Conservation (phyloP, 2,797 vertebrate species). For the Girardinus metallicus region DNA sequence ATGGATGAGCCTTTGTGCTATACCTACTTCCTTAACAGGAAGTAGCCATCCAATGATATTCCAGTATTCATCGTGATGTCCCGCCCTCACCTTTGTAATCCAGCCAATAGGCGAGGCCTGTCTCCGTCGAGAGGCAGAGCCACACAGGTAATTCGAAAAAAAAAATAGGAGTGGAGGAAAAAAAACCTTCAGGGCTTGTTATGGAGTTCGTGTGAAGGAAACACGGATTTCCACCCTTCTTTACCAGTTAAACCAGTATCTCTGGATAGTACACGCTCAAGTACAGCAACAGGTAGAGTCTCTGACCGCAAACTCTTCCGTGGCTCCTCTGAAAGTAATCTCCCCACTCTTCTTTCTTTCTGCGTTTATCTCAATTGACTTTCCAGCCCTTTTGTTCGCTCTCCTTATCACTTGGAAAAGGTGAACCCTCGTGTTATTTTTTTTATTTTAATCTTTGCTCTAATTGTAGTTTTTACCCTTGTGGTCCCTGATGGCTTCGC, state of each 20-base stretch:
- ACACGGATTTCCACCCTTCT: slow-evolving; percentile 84
- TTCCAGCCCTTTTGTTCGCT: slow-evolving; percentile 85
- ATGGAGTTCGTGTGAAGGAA: slow-evolving; percentile 90
- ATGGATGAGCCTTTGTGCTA: slow-evolving; percentile 20
- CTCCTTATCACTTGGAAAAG: slow-evolving; percentile 88
- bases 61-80: slow-evolving; percentile 54
- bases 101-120: slow-evolving; percentile 82
- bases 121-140: slow-evolving; percentile 78
- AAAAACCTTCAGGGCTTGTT: slow-evolving; percentile 80
- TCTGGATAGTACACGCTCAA: slow-evolving; percentile 84
- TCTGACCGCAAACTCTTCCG: slow-evolving; percentile 79
- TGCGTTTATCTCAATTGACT: slow-evolving; percentile 81
- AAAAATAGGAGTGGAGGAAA: slow-evolving; percentile 69
- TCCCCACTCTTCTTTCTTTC: slow-evolving; percentile 61
- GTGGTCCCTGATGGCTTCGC: slow-evolving; percentile 93
- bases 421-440: slow-evolving; percentile 87
- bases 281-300: slow-evolving; percentile 90
- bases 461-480: slow-evolving; percentile 96
- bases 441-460: slow-evolving; percentile 88
- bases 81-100: slow-evolving; percentile 89
- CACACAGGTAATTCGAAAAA: slow-evolving; percentile 87
- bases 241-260: slow-evolving; percentile 88
- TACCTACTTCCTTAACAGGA: slow-evolving; percentile 64
- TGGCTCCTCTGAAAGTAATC: slow-evolving; percentile 78
- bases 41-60: slow-evolving; percentile 77